Base-by-base conservation (phyloP, 1,140 invertebrate species). In the Meloidogyne exigua region DNA sequence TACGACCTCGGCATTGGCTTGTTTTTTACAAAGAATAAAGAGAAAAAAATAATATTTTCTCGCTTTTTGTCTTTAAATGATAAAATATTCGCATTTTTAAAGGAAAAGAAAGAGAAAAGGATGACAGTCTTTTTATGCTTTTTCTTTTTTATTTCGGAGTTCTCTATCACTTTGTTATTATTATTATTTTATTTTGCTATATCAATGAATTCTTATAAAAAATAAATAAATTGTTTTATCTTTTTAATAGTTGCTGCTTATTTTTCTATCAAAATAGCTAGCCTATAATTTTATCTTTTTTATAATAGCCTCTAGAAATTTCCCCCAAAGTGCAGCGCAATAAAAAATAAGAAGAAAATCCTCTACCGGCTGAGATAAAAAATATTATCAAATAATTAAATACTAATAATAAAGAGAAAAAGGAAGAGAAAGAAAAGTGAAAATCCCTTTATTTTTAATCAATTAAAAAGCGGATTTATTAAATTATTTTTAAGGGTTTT, bases 381-480 rank as follows among this genome's bases (percentile, higher is more conserved):
- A n/a, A 57, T 57, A 57, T 57, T 57, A 57, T 57, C 49, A 57
- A 57, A 57, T 57, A n/a, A 57, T 57, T 18, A n/a, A n/a, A n/a
- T n/a, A 57, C 21, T 39, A 39, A 3, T 32, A 39, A 39, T 9
- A 39, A 39, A 39, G 9, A 57, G 5, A 9, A 12, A 57, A 57
- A 57, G 15, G 12, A 15, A 44, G 15, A 49, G 15, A 49, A 15
- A 49, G 18, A 18, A 49, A 32, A 32, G 7, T 2, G 28, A 7
- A 32, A 32, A 32, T n/a, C n/a, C n/a, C 28, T 32, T 3, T 9
- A 39, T 39, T 39, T 57, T 57, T n/a, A 57, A 57, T 57, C 49
- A 57, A 57, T 57, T 57, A 3, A 39, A 57, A 57, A 57, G 49
- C 49, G 49, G 49, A 57, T 57, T 57, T 57, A 0, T 39, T 57